These are phyloP conservation scores for Octopus bimaculoides DNA, from an alignment of 1,140 invertebrate species.

Conservation along the genomic window DNA sequence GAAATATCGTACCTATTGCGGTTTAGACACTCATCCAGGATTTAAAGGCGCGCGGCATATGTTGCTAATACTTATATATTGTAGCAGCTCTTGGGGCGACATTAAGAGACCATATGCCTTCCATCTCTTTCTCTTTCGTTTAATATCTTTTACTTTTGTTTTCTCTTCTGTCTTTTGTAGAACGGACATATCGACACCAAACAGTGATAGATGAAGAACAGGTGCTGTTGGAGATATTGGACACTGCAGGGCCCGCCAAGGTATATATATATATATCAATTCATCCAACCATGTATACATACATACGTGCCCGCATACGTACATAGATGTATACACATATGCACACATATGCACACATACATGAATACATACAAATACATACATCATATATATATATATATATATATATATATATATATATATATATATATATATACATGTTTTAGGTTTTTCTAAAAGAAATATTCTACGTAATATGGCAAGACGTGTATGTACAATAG, in stretches of 20 bases:
- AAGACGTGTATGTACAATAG: too few relatives aligned
- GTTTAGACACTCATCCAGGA: too few relatives aligned
- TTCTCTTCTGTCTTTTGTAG: slow-evolving; percentile 59
- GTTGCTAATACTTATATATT: too few relatives aligned
- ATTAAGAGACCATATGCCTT: too few relatives aligned
- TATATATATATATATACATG: neutral
- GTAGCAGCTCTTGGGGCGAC: too few relatives aligned
- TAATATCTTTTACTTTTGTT: neutral
- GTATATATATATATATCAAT: slow-evolving; percentile 61
- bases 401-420: neutral
- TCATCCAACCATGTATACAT: neutral
- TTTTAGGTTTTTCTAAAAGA: too few relatives aligned
- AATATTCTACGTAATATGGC: too few relatives aligned
- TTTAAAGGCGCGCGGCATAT: too few relatives aligned
- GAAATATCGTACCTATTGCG: too few relatives aligned
- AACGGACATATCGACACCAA: slow-evolving; percentile 86
- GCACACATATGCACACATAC: neutral
- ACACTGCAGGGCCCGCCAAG: slow-evolving; percentile 77
- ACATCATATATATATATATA: neutral
- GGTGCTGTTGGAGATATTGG: slow-evolving; percentile 86
- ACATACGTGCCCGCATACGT: neutral
- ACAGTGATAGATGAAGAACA: slow-evolving; percentile 86
- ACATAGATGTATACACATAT: neutral
- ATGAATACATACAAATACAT: neutral
- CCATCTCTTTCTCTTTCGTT: too few relatives aligned